Evolutionary conservation across 2,888 invertebrate genomes (phyloP), one percentile per base, ranked within the genome.

Genomic region (Apamea anceps): DNA sequence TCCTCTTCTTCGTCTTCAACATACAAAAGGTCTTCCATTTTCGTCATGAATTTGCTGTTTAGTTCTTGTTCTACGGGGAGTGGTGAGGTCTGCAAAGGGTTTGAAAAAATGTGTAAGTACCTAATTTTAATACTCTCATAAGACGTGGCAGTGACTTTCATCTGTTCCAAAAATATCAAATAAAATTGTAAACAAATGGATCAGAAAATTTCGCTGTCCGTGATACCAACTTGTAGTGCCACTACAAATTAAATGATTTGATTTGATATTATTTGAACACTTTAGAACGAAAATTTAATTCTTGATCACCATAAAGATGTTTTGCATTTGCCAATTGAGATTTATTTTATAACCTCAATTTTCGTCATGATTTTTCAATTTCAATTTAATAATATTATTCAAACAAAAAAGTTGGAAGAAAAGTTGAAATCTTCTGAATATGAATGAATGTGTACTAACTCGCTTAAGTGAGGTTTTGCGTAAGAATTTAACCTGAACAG

Each of bases 1-100:
- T 96, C 96, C 12, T 94, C 96, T 65, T 96, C 96, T 15, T 96
- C 96, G n/a, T 96, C 96, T 85, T 96, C 96, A 0, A 95, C 96
- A 87, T 95, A 96, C 4, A 96, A 90, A 42, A 96, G 80, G 76
- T 96, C 96, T 60, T 96, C 96, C 95, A 96, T 95, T 89, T 96
- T 96, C 4, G 95, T 95, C 93, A 95, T 94, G 71, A 96, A 96
- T 87, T 96, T 96, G 86, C 94, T 95, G 88, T 93, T 94, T 65
- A 96, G 74, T 54, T 94, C 92, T 62, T 95, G 93, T 77, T 95
- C 94, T 32, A 92, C 90, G 0, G 91, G 85, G n/a, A 92, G 82
- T 7, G 94, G 90, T 6, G 93, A 79, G 37, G 92, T 93, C 96
- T 96, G 93, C 7, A 89, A 89, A 72, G 37, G 32, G 72, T 67